Evolutionary conservation across 2,888 invertebrate species (phyloP).

Genomic region (Sphaerophoria rueppellii): DNA sequence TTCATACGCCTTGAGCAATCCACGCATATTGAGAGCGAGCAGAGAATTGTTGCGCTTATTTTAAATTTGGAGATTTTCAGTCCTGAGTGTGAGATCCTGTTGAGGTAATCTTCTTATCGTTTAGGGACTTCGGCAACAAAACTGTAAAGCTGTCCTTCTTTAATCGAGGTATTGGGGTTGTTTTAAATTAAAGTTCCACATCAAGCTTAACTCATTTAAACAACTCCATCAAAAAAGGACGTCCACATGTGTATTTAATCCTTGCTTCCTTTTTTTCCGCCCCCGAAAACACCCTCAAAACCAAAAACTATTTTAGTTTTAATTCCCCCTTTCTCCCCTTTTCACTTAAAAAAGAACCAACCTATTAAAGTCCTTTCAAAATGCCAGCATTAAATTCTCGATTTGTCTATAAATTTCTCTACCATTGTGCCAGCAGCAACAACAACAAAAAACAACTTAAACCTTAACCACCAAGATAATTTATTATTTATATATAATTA

Average conservation of each 20-base stretch:
- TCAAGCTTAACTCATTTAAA: neutral
- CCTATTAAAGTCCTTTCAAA: conserved; percentile 43
- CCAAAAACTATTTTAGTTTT: conserved; percentile 19
- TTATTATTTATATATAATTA: conserved; percentile 71
- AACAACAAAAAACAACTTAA: conserved; percentile 1
- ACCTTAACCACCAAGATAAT: conserved; percentile 62
- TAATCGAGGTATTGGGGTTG: too few relatives aligned
- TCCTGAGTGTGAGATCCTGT: too few relatives aligned
- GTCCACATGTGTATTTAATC: neutral
- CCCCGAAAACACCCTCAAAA: neutral
- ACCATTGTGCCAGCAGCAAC: conserved; percentile 21
- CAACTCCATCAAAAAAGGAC: neutral
- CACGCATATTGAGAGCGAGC: neutral
- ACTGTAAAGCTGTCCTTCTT: too few relatives aligned
- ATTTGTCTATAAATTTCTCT: neutral
- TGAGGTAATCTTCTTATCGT: too few relatives aligned
- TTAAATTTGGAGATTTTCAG: too few relatives aligned
- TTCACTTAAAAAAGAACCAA: conserved; percentile 15
- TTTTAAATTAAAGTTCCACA: neutral
- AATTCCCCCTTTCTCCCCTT: neutral
- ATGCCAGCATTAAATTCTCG: conserved; percentile 16
- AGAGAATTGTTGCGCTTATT: too few relatives aligned
- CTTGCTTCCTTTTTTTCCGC: too few relatives aligned
- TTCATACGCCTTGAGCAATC: conserved; percentile 29
- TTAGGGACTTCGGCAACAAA: too few relatives aligned